phyloP scores from a whole-genome alignment of 2,797 vertebrate genomes.

The Schizopygopsis pylzovi region DNA sequence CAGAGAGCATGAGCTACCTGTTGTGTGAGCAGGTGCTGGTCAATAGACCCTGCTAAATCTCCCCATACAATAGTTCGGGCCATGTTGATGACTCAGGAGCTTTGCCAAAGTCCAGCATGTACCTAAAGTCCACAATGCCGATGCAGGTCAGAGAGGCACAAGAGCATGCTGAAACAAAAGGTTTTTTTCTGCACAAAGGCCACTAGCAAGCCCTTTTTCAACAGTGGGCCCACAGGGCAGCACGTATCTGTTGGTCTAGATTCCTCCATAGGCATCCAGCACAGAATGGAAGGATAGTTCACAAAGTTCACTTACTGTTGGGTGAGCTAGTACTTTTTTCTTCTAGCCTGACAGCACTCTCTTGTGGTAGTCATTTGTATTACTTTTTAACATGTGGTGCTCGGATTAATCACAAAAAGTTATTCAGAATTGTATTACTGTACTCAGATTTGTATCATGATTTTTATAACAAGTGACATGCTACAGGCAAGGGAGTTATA shows the following conservation, averaged over 20 bases:
- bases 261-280: slow-evolving; percentile 33
- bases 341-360: slow-evolving; percentile 53
- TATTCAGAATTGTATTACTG: neutral
- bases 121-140: slow-evolving; percentile 73
- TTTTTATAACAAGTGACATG: neutral
- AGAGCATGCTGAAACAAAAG: slow-evolving; percentile 67
- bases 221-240: slow-evolving; percentile 64
- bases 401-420: neutral
- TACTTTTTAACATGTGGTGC: neutral
- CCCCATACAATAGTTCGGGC: slow-evolving; percentile 67
- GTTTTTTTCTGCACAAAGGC: slow-evolving; percentile 66
- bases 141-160: slow-evolving; percentile 55
- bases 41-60: slow-evolving; percentile 66
- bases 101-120: slow-evolving; percentile 66
- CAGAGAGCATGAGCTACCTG: slow-evolving; percentile 16
- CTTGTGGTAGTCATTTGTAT: slow-evolving; percentile 52
- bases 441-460: neutral
- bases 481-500: neutral
- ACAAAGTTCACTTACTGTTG: slow-evolving; percentile 38
- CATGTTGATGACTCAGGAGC: slow-evolving; percentile 74
- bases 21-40: slow-evolving; percentile 45
- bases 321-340: slow-evolving; percentile 14
- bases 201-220: slow-evolving; percentile 65
- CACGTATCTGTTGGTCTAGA: slow-evolving; percentile 63
- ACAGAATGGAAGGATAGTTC: slow-evolving; percentile 33